Base-by-base conservation (phyloP, 2,797 vertebrate species). In the Spondyliosoma cantharus region DNA sequence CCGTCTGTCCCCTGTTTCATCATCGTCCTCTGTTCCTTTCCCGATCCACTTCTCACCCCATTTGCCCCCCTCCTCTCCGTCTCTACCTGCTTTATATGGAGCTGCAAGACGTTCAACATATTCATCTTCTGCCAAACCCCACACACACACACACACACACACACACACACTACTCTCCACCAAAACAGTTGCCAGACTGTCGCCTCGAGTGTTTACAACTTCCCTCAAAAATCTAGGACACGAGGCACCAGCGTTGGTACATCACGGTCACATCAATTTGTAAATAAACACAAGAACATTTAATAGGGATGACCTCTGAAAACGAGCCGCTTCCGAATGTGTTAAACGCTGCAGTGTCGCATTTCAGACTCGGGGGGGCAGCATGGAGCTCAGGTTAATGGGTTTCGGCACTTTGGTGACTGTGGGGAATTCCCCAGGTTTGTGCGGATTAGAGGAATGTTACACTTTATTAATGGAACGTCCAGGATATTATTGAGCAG, bases 1-100 rank as follows among this genome's bases (percentile, higher is more conserved):
- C 79, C 71, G 16, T 85, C 74, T 80, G 82, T 79, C 80, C 45
- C 37, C 64, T 66, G 71, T 86, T 91, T 81, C 83, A 82, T 89
- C 85, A 83, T 45, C 37, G 22, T 57, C 58, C 84, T 76, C 57
- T 74, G 62, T 17, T 76, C 61, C 45, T 56, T 70, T 53, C 71
- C 58, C 43, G 5, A 6, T 59, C 42, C 62, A 50, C 54, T 71
- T 45, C 70, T 58, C 54, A 57, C 70, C 72, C 29, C 19, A 24
- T 15, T 49, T 4, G 27, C 5, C 42, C 74, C 63, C 76, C 63
- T 5, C 29, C 59, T 48, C n/a, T 27, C 8, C 24, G 37, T 57
- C 61, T 60, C 13, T 9, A 63, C 49, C 63, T 42, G 74, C 74
- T 83, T 78, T 64, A 71, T 42, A 74, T 74, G 64, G 58, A 58